Percentiles rank a stretch among this genome's conserved stretches.
Conservation (phyloP, 2,888 invertebrate species). For the Microctonus brassicae region DNA sequence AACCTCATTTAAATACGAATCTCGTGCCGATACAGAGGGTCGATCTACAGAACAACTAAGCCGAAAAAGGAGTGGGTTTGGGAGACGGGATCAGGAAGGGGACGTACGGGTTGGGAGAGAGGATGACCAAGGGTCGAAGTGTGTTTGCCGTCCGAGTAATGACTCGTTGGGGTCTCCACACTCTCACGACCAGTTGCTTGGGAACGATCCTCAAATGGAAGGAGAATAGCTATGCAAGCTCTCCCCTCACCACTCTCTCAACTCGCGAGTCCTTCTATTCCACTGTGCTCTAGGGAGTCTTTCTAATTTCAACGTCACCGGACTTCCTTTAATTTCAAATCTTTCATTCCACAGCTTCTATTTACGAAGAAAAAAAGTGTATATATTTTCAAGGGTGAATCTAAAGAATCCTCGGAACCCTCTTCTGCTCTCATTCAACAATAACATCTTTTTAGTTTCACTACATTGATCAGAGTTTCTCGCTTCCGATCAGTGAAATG, state of each 20-base stretch:
- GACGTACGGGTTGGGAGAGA: slow-evolving; percentile 47
- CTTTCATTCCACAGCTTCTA: slow-evolving; percentile 11
- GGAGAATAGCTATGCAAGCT: slow-evolving; percentile 67
- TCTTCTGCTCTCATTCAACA: too few relatives aligned
- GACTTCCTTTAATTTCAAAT: slow-evolving; percentile 44
- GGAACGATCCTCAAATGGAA: slow-evolving; percentile 40
- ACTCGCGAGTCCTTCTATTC: slow-evolving; percentile 38
- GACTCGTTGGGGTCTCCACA: slow-evolving; percentile 61
- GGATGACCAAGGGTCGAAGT: slow-evolving; percentile 66
- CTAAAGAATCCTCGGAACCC: too few relatives aligned
- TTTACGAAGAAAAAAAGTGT: not conserved
- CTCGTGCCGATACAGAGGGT: slow-evolving; percentile 65
- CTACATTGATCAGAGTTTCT: slow-evolving; percentile 31
- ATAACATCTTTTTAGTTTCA: slow-evolving; percentile 30
- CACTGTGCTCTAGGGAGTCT: slow-evolving; percentile 36
- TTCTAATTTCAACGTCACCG: slow-evolving; percentile 45
- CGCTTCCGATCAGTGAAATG: slow-evolving; percentile 38
- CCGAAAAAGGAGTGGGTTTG: slow-evolving; percentile 20
- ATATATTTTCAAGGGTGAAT: slow-evolving; percentile 14
- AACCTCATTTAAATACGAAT: slow-evolving; percentile 70
- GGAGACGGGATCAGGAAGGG: slow-evolving; percentile 32
- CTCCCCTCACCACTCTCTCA: slow-evolving; percentile 39
- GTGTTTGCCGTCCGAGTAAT: slow-evolving; percentile 70
- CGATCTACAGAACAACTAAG: slow-evolving; percentile 32
- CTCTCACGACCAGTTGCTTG: slow-evolving; percentile 39